phyloP scores from a whole-genome alignment of 2,888 invertebrate genomes.

The Pollenia amentaria region DNA sequence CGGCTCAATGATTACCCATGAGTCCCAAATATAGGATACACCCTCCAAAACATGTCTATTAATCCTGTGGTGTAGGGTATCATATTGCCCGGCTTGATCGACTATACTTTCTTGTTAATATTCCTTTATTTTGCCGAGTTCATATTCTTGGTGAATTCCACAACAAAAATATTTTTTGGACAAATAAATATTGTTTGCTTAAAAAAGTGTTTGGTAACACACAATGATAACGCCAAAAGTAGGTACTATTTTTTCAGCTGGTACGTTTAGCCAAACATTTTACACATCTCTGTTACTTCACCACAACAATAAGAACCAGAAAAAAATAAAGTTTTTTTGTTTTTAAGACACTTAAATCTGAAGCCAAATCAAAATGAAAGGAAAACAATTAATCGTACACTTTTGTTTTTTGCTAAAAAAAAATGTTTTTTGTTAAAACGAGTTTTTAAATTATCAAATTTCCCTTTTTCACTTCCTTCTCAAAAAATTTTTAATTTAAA shows the following conservation, averaged over 20 bases:
- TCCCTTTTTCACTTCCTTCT: background rate
- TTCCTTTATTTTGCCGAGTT: no score
- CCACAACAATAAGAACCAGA: conserved; percentile 23
- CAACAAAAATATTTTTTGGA: no score
- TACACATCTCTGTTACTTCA: conserved; percentile 24
- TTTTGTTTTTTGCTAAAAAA: conserved; percentile 10
- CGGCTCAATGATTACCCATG: no score
- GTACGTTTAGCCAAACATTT: background rate
- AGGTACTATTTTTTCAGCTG: background rate
- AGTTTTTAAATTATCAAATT: conserved; percentile 31
- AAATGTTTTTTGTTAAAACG: conserved; percentile 7
- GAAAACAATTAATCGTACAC: conserved; percentile 40
- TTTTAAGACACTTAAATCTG: background rate
- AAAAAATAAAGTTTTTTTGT: conserved; percentile 4
- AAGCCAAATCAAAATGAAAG: conserved; percentile 8
- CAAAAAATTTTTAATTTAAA: background rate
- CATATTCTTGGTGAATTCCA: no score
- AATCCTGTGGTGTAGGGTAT: no score
- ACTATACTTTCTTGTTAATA: no score
- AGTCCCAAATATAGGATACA: no score
- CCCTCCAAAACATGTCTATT: no score
- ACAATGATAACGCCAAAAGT: background rate
- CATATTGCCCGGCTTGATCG: no score
- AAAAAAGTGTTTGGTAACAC: no score
- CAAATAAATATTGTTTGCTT: no score